Evolutionary conservation across 2,797 vertebrate genomes (phyloP), one percentile per base, ranked within the genome.

Genomic region (Rhynchonycteris naso): DNA sequence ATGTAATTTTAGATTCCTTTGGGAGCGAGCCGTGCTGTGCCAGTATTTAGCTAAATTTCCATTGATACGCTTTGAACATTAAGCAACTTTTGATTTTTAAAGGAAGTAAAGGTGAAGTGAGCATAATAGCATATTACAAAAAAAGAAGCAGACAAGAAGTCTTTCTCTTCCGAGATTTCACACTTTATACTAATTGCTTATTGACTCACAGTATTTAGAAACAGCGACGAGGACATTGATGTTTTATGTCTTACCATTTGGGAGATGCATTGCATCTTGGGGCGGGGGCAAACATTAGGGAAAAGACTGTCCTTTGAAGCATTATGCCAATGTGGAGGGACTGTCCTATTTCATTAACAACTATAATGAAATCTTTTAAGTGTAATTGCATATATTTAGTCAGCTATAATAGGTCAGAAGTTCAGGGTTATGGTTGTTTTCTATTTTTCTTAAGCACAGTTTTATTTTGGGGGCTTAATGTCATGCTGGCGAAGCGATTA

Each of bases 31-130:
- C 96, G 94, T 98, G 95, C 91, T 76, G 89, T 97, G 98, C 97
- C 97, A 97, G 96, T 84, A 47, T 96, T 98, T 97, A 98, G 97
- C 97, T 98, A 91, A 97, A 98, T 98, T 98, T 98, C 97, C 98
- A 98, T 91, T 80, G 97, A 5, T 96, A 95, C 47, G 13, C 11
- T 8, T 63, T 93, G 89, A 97, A 97, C 97, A 96, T 97, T 96
- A 97, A 97, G 91, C 90, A 97, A 98, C 97, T 98, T 98, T 97
- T 94, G 96, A 96, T 97, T 96, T 97, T 95, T 94, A 96, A 95
- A 97, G 91, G 91, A 95, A 97, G 96, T 96, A 4, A 94, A 97
- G 98, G 97, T 98, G 92, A 97, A 88, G 68, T 7, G 95, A 85
- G 96, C 91, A 94, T 93, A 91, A 78, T 95, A 83, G 10, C 94